These are phyloP conservation scores for Cryptocephalus moraei DNA, from an alignment of 2,888 invertebrate genomes.

Conservation along the genomic window DNA sequence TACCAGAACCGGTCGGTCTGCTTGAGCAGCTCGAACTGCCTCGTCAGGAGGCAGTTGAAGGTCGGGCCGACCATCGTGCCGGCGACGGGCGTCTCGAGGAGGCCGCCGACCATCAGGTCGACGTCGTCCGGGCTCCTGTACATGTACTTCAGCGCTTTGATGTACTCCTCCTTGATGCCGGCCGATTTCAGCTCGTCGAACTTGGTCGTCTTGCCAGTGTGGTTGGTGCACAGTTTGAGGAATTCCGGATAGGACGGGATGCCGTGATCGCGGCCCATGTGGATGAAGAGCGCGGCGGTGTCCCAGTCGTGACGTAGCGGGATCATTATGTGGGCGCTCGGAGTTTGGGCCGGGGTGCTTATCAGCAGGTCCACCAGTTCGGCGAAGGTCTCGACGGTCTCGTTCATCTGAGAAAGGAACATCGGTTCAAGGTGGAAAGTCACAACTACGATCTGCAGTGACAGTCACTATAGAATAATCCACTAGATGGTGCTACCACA, in stretches of 20 bases:
- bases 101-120: slow-evolving; percentile 74
- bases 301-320: slow-evolving; percentile 35
- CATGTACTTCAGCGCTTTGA: slow-evolving; percentile 54
- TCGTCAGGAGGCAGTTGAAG: slow-evolving; percentile 72
- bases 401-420: slow-evolving; percentile 42
- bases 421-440: background rate
- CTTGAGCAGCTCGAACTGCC: slow-evolving; percentile 73
- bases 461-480: no score
- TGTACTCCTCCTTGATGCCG: slow-evolving; percentile 46
- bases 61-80: slow-evolving; percentile 83
- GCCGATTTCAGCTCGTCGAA: slow-evolving; percentile 46
- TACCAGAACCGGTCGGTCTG: slow-evolving; percentile 92
- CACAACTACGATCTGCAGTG: no score
- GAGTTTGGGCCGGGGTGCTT: slow-evolving; percentile 51
- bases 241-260: slow-evolving; percentile 63
- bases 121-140: slow-evolving; percentile 67
- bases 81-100: slow-evolving; percentile 66
- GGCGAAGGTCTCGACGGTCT: slow-evolving; percentile 40
- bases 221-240: slow-evolving; percentile 52
- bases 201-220: slow-evolving; percentile 18
- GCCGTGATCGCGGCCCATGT: slow-evolving; percentile 70
- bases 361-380: slow-evolving; percentile 51
- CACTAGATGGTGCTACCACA: no score
- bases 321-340: slow-evolving; percentile 45
- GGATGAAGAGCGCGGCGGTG: slow-evolving; percentile 45